Base-by-base conservation (phyloP, 2,113 vertebrate genomes). In the Oncorhynchus masou region DNA sequence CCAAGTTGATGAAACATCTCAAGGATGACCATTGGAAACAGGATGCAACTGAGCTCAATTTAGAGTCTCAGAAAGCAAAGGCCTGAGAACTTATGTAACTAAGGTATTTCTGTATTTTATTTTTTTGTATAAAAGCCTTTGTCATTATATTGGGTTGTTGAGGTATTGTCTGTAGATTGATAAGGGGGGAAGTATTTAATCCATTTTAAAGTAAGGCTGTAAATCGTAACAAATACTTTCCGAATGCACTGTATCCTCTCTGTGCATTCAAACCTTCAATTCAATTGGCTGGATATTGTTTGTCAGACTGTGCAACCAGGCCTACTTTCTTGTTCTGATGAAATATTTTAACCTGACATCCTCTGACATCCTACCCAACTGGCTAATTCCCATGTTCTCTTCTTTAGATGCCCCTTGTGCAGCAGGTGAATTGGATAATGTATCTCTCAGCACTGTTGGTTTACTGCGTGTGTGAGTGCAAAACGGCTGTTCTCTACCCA, bases 391-490 rank as follows among this genome's bases (percentile, higher is more conserved):
- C 91, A 94, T 96, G 95, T 98, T 98, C 96, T 97, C 95, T 97
- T 95, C 96, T 96, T 97, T 96, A 99, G 96, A 99, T 97, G 95
- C 94, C 95, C 96, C 92, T 92, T 94, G 93, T 92, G 93, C 96
- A 96, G 94, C 96, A 95, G 95, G 96, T 97, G 96, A 97, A 96
- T 98, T 97, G 96, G 96, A 95, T 94, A 96, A 95, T 99, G 94
- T 97, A 95, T 96, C 96, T 96, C 96, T 97, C 96, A 98, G 95
- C 96, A 97, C 96, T 96, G 89, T 45, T 45, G 92, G 92, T 96
- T 96, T 97, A n/a, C n/a, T n/a, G 95, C 96, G 96, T 98, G 96
- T 97, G 96, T 99, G 97, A 98, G 96, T 98, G 96, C 96, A 96
- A 93, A 99, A 95, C 93, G 92, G 88, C 87, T 92, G 95, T 97